A percentile compares a stretch with the other conserved stretches of the same genome.
These are phyloP conservation scores for Sinocyclocheilus rhinocerous DNA, from an alignment of 2,113 vertebrate species.

Conservation along the genomic window DNA sequence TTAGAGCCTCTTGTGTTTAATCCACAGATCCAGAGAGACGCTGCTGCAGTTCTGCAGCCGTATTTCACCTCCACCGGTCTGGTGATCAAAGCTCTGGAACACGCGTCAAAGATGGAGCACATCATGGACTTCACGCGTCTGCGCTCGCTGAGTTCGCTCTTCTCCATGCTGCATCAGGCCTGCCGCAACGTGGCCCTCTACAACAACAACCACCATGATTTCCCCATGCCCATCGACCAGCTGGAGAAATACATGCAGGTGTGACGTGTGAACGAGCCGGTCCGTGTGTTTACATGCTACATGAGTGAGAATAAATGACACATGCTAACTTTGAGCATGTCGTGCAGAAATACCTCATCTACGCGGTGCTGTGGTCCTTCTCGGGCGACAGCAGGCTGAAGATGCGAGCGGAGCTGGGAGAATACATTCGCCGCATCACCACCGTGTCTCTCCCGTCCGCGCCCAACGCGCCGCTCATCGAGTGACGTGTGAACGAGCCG, in stretches of 20 bases:
- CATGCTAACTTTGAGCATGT: background rate
- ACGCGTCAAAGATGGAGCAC: slow-evolving; percentile 96
- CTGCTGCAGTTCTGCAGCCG: slow-evolving; percentile 87
- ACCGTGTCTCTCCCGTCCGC: slow-evolving; percentile 90
- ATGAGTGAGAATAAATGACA: too few species aligned
- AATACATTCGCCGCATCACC: slow-evolving; percentile 96
- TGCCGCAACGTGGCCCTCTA: slow-evolving; percentile 95
- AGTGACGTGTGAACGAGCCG: slow-evolving; percentile 51
- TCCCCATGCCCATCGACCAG: slow-evolving; percentile 96
- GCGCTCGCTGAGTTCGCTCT: slow-evolving; percentile 92
- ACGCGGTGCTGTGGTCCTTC: slow-evolving; percentile 96
- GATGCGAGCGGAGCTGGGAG: slow-evolving; percentile 94
- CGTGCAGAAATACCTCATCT: slow-evolving; percentile 89
- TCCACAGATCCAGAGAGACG: slow-evolving; percentile 91
- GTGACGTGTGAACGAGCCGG: background rate
- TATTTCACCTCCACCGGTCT: slow-evolving; percentile 96
- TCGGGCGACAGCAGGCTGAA: slow-evolving; percentile 96
- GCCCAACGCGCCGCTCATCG: slow-evolving; percentile 98
- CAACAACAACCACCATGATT: slow-evolving; percentile 97
- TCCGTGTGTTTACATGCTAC: too few species aligned
- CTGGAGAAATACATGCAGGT: slow-evolving; percentile 98
- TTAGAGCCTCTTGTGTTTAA: background rate
- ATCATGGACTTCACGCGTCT: slow-evolving; percentile 98
- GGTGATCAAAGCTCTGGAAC: slow-evolving; percentile 95
- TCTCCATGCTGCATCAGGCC: slow-evolving; percentile 98